Evolutionary conservation across 2,888 invertebrate species (phyloP).

Genomic region (Opisthograptis luteolata): DNA sequence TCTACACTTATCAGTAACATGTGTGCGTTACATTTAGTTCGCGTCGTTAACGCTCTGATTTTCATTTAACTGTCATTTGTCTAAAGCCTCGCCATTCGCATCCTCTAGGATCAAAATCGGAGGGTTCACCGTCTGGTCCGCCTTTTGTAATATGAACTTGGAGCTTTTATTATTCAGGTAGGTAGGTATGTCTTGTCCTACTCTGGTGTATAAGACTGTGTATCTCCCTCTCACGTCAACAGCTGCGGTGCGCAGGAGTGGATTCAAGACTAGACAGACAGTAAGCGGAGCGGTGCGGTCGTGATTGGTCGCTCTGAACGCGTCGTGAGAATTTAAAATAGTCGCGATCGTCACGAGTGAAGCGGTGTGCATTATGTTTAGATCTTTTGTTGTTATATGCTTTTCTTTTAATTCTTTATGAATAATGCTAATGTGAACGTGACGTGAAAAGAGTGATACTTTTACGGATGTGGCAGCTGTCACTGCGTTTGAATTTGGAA

Average conservation of each 20-base stretch:
- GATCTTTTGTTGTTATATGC: constrained; percentile 43
- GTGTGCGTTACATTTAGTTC: background rate
- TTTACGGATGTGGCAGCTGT: constrained; percentile 59
- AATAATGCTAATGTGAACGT: constrained; percentile 50
- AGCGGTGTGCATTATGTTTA: constrained; percentile 60
- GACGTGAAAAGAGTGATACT: constrained; percentile 48
- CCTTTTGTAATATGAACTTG: constrained; percentile 61
- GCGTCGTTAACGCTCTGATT: constrained; percentile 2
- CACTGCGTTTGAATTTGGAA: constrained; percentile 52
- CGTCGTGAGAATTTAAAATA: constrained; percentile 67
- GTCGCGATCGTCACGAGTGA: constrained; percentile 66
- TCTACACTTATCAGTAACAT: constrained; percentile 1
- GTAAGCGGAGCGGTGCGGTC: constrained; percentile 77
- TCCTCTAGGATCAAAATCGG: constrained; percentile 52
- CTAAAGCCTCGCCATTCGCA: constrained; percentile 33
- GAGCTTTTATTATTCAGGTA: constrained; percentile 78
- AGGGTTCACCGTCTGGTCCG: constrained; percentile 54
- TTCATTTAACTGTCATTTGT: constrained; percentile 21
- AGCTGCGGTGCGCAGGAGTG: constrained; percentile 74
- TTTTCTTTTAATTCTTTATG: constrained; percentile 32
- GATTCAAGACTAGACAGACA: constrained; percentile 73
- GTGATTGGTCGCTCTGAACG: constrained; percentile 69
- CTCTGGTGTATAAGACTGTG: constrained; percentile 40
- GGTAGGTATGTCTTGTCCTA: constrained; percentile 68
- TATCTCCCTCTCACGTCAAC: constrained; percentile 62